phyloP scores from a whole-genome alignment of 2,797 vertebrate species.

The Geotrypetes seraphini region DNA sequence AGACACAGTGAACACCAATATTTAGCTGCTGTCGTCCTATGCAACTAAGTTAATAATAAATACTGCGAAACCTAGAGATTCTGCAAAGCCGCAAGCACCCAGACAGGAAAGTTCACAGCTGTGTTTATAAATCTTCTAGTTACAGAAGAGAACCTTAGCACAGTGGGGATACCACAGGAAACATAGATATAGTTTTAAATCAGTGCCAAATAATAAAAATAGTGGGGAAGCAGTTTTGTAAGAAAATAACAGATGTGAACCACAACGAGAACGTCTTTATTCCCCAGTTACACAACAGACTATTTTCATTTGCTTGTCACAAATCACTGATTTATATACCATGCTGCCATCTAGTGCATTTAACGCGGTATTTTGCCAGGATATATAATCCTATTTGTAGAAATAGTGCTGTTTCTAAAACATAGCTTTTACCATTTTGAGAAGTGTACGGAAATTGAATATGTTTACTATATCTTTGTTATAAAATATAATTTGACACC shows the following conservation, averaged over 20 bases:
- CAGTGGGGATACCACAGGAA: background rate
- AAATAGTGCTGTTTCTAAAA: background rate
- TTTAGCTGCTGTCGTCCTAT: too few species aligned
- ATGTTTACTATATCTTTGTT: too few species aligned
- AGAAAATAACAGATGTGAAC: background rate
- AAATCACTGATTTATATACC: slow-evolving; percentile 14
- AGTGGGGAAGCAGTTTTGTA: background rate
- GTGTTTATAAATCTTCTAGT: background rate
- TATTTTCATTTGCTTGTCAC: background rate
- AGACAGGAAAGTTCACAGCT: background rate
- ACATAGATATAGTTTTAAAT: background rate
- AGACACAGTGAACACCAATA: too few species aligned
- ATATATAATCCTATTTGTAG: background rate
- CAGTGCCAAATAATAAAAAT: background rate
- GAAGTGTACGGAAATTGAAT: background rate
- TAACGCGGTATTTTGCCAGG: background rate
- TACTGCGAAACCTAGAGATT: background rate
- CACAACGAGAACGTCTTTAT: background rate
- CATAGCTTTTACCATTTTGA: background rate
- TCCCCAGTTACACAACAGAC: background rate
- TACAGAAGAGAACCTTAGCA: background rate
- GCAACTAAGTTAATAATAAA: too few species aligned
- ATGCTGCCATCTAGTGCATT: slow-evolving; percentile 49
- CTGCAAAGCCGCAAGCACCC: background rate
- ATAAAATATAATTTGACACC: too few species aligned